Conservation (phyloP, 2,113 vertebrate species). For the Oenanthe oenanthe region DNA sequence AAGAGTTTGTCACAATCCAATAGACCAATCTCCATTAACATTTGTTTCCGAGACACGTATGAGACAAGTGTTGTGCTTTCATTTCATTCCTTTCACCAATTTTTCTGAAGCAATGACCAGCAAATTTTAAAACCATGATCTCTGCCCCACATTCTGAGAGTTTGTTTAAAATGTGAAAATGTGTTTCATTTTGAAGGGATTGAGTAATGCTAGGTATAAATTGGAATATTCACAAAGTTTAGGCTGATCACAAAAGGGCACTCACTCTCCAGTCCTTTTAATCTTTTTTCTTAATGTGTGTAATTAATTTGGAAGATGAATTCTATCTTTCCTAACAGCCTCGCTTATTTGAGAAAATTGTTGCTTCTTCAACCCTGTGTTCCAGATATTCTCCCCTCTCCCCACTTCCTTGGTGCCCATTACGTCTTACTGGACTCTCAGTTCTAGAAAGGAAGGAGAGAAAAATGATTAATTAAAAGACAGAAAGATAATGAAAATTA, state of each 20-base stretch:
- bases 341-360: constrained; percentile 34
- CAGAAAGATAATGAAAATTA: constrained; percentile 34
- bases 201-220: background rate
- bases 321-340: background rate
- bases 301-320: constrained; percentile 40
- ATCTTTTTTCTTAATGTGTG: background rate
- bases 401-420: background rate
- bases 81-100: background rate
- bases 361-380: constrained; percentile 14
- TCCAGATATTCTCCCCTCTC: background rate
- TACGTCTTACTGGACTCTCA: background rate
- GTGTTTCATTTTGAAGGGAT: background rate
- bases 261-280: background rate
- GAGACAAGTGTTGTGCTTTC: background rate
- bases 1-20: background rate
- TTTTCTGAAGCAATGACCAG: background rate
- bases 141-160: background rate
- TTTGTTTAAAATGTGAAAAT: background rate
- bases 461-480: background rate
- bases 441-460: background rate
- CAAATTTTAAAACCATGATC: background rate
- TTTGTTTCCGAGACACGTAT: background rate
- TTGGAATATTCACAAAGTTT: background rate
- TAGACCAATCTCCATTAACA: background rate
- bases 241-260: constrained; percentile 8